These are phyloP conservation scores for Drosophila kohkoa DNA, from an alignment of 1,140 invertebrate genomes.

Conservation along the genomic window DNA sequence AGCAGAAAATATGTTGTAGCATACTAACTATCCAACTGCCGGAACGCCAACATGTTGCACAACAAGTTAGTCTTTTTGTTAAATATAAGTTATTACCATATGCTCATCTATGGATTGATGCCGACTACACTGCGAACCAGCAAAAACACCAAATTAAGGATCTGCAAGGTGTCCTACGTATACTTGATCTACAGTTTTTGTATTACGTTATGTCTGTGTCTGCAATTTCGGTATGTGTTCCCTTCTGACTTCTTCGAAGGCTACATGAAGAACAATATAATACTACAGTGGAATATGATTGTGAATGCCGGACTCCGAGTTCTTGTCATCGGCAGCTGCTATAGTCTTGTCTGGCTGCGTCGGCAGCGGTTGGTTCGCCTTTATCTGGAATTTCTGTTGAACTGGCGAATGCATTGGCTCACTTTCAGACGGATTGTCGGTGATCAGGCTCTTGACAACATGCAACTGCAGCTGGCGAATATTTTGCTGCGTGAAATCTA, in stretches of 20 bases:
- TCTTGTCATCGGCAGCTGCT: conserved; percentile 14
- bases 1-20: not conserved
- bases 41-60: conserved; percentile 53
- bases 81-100: conserved; percentile 43
- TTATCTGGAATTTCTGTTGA: conserved; percentile 25
- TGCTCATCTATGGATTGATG: conserved; percentile 52
- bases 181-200: conserved; percentile 51
- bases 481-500: conserved; percentile 19
- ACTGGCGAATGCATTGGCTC: conserved; percentile 25
- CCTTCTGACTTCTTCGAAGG: conserved; percentile 13
- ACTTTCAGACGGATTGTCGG: conserved; percentile 17
- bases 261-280: conserved; percentile 55
- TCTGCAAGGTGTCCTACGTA: conserved; percentile 5
- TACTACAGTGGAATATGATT: conserved; percentile 50
- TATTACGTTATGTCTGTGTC: conserved; percentile 6
- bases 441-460: not conserved
- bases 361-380: conserved; percentile 38
- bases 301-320: conserved; percentile 5
- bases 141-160: not conserved
- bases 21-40: not conserved
- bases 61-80: conserved; percentile 36
- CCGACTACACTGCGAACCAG: conserved; percentile 33
- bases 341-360: conserved; percentile 52
- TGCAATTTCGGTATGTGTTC: conserved; percentile 32
- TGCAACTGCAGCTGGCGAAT: conserved; percentile 9